phyloP scores from a whole-genome alignment of 2,888 invertebrate species.

The Dichetophora obliterata region DNA sequence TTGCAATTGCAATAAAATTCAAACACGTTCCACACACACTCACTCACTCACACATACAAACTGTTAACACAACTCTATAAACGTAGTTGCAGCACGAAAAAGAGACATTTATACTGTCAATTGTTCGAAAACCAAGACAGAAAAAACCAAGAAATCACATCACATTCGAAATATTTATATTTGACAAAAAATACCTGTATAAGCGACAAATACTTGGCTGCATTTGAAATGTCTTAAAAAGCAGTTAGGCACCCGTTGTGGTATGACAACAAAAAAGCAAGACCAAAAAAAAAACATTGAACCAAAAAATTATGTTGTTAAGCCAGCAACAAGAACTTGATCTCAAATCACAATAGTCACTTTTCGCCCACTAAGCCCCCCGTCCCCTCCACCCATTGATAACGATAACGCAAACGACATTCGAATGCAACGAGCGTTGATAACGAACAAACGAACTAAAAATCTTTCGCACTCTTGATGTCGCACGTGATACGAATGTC shows the following conservation, averaged over 20 bases:
- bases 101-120: conserved; percentile 11
- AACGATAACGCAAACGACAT: conserved; percentile 32
- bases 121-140: not conserved
- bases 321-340: conserved; percentile 1
- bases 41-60: not conserved
- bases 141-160: not conserved
- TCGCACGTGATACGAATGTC: conserved; percentile 44
- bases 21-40: conserved; percentile 30
- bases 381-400: not conserved
- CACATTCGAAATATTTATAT: conserved; percentile 15
- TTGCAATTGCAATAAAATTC: conserved; percentile 1
- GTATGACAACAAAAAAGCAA: not conserved
- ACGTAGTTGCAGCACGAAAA: not conserved
- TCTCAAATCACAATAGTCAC: too few relatives aligned
- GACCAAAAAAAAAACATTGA: not conserved
- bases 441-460: conserved; percentile 34
- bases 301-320: not conserved
- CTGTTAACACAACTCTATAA: not conserved
- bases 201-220: not conserved
- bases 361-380: too few relatives aligned
- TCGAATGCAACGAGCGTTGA: conserved; percentile 37
- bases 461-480: conserved; percentile 44
- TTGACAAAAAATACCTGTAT: conserved; percentile 18
- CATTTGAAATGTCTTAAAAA: not conserved
- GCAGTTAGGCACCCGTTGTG: not conserved